phyloP scores from a whole-genome alignment of 2,888 invertebrate genomes.

The Tuta absoluta region DNA sequence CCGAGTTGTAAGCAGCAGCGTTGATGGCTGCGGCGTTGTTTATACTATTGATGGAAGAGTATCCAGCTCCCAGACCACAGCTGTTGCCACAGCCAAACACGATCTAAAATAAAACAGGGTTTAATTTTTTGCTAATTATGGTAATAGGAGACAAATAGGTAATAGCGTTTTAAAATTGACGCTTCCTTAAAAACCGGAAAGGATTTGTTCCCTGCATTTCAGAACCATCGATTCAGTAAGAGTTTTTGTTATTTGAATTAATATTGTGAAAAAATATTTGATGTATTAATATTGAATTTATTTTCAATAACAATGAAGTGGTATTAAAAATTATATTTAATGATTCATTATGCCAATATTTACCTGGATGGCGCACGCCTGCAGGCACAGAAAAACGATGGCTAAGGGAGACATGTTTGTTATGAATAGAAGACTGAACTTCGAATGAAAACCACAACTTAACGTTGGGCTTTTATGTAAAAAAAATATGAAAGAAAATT shows the following conservation, averaged over 20 bases:
- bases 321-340: no score
- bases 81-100: neutral
- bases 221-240: no score
- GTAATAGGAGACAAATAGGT: no score
- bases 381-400: constrained; percentile 43
- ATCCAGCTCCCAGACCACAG: neutral
- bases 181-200: no score
- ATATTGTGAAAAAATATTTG: no score
- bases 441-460: neutral
- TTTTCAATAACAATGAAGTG: no score
- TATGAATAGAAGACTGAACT: constrained; percentile 19
- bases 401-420: constrained; percentile 46
- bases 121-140: neutral
- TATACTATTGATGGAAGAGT: neutral
- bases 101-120: neutral
- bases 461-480: no score
- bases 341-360: neutral
- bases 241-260: no score
- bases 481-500: no score
- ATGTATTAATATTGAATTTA: no score
- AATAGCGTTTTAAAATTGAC: no score
- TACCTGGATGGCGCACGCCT: constrained; percentile 51
- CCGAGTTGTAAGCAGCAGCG: neutral
- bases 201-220: no score
- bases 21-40: neutral